phyloP scores from a whole-genome alignment of 2,797 vertebrate genomes.

The Acrossocheilus wenchowensis region DNA sequence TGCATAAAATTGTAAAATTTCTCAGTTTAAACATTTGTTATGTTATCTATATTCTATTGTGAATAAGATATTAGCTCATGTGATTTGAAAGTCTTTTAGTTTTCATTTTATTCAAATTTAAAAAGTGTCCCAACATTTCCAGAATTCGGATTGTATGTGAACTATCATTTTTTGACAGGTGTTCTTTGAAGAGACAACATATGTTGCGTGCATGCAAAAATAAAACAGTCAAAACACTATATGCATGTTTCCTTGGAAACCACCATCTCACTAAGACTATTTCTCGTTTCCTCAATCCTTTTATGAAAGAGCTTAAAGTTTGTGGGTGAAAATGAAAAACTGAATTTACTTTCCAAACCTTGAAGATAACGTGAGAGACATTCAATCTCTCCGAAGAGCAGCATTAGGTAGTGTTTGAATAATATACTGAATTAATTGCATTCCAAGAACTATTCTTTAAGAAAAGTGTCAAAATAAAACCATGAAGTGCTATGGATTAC shows the following conservation, averaged over 20 bases:
- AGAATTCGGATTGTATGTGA: neutral
- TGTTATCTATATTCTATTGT: too few relatives aligned
- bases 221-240: neutral
- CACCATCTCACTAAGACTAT: neutral
- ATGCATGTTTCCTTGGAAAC: constrained; percentile 10
- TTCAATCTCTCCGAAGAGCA: neutral
- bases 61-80: too few relatives aligned
- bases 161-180: neutral
- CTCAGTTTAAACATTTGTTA: too few relatives aligned
- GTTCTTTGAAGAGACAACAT: constrained; percentile 13
- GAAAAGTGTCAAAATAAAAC: constrained; percentile 18
- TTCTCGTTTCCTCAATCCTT: neutral
- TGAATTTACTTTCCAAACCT: constrained; percentile 5
- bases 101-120: too few relatives aligned
- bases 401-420: neutral
- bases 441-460: neutral
- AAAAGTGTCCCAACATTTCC: too few relatives aligned
- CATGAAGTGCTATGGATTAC: neutral
- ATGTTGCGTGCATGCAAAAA: constrained; percentile 8
- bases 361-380: constrained; percentile 3
- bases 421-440: neutral
- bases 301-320: constrained; percentile 3
- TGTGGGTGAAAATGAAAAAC: constrained; percentile 11
- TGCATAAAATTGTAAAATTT: too few relatives aligned
- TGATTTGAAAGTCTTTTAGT: too few relatives aligned